Evolutionary conservation across 2,113 vertebrate species (phyloP).

Genomic region (Odocoileus hemionus): DNA sequence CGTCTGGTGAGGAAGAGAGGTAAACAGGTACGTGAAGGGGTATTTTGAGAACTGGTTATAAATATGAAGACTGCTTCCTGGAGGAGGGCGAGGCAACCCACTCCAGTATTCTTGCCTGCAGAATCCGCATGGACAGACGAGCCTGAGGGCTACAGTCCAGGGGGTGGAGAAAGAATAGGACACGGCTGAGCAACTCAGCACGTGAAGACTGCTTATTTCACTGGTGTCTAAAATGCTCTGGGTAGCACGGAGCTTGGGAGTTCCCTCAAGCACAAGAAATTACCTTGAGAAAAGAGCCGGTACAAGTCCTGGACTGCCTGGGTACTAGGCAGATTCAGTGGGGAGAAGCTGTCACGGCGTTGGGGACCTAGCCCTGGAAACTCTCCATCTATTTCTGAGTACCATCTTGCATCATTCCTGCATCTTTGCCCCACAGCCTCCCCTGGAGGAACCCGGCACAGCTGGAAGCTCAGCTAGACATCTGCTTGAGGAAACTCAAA

Average conservation of each 20-base stretch:
- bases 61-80: neutral
- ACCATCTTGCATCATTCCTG: constrained; percentile 6
- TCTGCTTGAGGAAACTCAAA: constrained; percentile 67
- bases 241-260: neutral
- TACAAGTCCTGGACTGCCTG: neutral
- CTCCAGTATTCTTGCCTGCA: neutral
- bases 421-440: neutral
- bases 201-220: neutral
- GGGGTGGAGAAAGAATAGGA: neutral
- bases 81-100: neutral
- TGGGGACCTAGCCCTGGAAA: neutral
- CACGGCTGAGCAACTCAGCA: neutral
- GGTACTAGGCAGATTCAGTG: neutral
- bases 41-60: neutral
- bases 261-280: neutral
- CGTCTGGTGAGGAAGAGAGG: neutral
- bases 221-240: neutral
- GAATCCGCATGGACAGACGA: neutral
- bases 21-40: neutral
- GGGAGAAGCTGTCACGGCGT: neutral
- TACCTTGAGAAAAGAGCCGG: neutral
- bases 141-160: neutral
- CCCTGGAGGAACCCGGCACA: constrained; percentile 18
- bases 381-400: neutral
- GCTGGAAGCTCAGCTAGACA: constrained; percentile 49